A percentile compares a stretch with the other conserved stretches of the same genome.
Evolutionary conservation across 2,797 vertebrate species (phyloP).

Genomic region (Oreochromis grahami): DNA sequence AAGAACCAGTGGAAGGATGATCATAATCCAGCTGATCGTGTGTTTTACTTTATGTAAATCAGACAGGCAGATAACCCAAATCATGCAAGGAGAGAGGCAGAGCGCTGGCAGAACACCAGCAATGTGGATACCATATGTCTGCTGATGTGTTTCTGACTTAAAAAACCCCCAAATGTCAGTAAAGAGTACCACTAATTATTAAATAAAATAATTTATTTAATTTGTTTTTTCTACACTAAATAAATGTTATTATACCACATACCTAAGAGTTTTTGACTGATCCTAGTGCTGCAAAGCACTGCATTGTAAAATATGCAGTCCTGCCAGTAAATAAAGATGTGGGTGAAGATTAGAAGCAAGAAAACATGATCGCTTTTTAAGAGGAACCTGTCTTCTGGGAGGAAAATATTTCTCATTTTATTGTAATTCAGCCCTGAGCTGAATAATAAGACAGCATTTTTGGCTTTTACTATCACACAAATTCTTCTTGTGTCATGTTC

Average conservation of each 20-base stretch:
- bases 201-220: neutral
- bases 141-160: neutral
- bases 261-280: neutral
- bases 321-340: neutral
- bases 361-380: neutral
- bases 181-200: neutral
- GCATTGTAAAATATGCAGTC: neutral
- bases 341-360: neutral
- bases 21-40: neutral
- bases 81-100: neutral
- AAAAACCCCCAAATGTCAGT: neutral
- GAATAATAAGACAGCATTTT: neutral
- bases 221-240: neutral
- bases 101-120: neutral
- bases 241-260: neutral
- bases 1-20: neutral
- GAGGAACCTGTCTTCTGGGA: neutral
- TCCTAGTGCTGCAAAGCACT: neutral
- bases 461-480: neutral
- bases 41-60: neutral
- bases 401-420: neutral
- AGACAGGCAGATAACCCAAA: neutral
- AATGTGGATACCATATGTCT: slow-evolving; percentile 11
- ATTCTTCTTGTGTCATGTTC: neutral
- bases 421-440: neutral